Conservation (phyloP, 2,888 invertebrate species). For the Oscheius onirici region DNA sequence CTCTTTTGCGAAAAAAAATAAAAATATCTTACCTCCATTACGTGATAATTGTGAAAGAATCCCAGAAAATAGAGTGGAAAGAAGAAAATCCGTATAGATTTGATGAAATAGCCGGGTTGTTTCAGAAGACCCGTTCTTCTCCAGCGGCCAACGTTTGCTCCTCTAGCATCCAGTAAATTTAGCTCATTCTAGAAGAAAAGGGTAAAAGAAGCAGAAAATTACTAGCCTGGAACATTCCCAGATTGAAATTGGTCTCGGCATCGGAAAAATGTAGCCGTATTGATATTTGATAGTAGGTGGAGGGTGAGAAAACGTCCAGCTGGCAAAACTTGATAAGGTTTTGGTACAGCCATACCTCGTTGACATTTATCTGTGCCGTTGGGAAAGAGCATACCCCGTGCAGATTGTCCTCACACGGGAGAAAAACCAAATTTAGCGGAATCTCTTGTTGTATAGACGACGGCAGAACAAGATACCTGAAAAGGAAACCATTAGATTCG, state of each 20-base stretch:
- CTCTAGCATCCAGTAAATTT: slow-evolving; percentile 38
- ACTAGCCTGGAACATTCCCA: slow-evolving; percentile 51
- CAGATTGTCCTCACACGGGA: slow-evolving; percentile 61
- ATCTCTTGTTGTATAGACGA: slow-evolving; percentile 48
- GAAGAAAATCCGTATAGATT: slow-evolving; percentile 35
- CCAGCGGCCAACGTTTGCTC: slow-evolving; percentile 39
- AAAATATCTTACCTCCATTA: slow-evolving; percentile 21
- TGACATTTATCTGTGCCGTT: slow-evolving; percentile 53
- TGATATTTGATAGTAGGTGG: slow-evolving; percentile 40
- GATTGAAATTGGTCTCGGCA: slow-evolving; percentile 38
- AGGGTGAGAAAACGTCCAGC: slow-evolving; percentile 40
- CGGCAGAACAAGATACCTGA: slow-evolving; percentile 48
- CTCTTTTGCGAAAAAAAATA: not conserved
- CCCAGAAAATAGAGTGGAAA: slow-evolving; percentile 66
- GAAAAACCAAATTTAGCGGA: slow-evolving; percentile 63
- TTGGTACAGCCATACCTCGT: slow-evolving; percentile 39
- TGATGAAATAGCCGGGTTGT: slow-evolving; percentile 37
- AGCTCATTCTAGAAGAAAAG: slow-evolving; percentile 40
- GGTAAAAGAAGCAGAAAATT: not conserved
- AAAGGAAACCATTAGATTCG: not conserved
- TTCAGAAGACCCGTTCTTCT: slow-evolving; percentile 43
- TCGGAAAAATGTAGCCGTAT: slow-evolving; percentile 49
- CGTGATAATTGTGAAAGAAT: slow-evolving; percentile 52
- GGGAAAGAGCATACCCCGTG: slow-evolving; percentile 69
- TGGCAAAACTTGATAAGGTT: slow-evolving; percentile 10